These are phyloP conservation scores for Pedetes capensis DNA, from an alignment of 2,113 vertebrate genomes.

Conservation along the genomic window DNA sequence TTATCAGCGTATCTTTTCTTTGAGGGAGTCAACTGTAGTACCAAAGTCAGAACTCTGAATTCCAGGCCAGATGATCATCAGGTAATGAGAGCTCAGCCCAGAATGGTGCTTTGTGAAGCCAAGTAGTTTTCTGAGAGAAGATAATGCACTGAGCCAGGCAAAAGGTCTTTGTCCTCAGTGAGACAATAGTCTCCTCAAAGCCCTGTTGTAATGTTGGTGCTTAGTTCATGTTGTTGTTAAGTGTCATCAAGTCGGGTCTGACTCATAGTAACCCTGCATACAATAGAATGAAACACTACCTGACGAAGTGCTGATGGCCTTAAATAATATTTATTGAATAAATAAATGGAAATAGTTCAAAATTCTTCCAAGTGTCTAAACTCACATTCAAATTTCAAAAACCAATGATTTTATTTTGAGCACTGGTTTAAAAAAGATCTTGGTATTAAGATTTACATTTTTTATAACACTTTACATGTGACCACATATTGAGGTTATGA, in stretches of 20 bases:
- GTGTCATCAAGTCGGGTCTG: no score
- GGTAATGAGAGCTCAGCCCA: background rate
- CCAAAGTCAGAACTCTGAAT: background rate
- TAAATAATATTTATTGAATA: background rate
- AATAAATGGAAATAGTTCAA: background rate
- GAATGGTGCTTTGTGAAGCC: background rate
- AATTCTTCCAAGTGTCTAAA: constrained; percentile 39
- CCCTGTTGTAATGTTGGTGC: no score
- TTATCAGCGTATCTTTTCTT: background rate
- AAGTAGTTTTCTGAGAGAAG: background rate
- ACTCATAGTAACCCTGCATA: no score
- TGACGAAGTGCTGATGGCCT: no score
- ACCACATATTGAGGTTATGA: no score
- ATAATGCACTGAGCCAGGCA: no score
- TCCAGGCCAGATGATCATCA: background rate
- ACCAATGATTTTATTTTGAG: constrained; percentile 22
- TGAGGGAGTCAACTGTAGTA: background rate
- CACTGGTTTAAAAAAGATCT: constrained; percentile 12
- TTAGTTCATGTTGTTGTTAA: background rate
- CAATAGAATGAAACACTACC: no score
- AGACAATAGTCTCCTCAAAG: background rate
- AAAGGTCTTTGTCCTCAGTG: background rate
- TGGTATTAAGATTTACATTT: background rate
- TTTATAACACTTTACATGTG: background rate
- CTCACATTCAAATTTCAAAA: constrained; percentile 19